phyloP scores from a whole-genome alignment of 2,888 invertebrate genomes.

The Ophion costatus region DNA sequence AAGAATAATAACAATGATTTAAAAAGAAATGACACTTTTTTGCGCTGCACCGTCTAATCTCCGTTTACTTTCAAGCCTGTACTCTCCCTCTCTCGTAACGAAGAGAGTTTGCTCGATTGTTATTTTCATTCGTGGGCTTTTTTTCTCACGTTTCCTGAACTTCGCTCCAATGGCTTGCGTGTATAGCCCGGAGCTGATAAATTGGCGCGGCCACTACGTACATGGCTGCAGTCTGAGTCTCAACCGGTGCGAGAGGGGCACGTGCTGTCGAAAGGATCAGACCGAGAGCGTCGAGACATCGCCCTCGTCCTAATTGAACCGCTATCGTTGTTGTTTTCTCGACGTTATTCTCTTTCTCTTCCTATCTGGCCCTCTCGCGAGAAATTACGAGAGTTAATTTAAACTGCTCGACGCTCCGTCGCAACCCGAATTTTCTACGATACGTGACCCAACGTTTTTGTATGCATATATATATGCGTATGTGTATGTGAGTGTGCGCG shows the following conservation, averaged over 20 bases:
- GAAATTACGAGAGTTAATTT: constrained; percentile 69
- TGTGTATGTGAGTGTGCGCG: too few relatives aligned
- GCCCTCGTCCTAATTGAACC: constrained; percentile 57
- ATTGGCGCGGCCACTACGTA: constrained; percentile 21
- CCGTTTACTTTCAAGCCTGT: neutral
- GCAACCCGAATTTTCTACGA: constrained; percentile 63
- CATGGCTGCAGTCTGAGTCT: neutral
- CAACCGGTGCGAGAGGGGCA: constrained; percentile 22
- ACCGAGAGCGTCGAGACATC: constrained; percentile 38
- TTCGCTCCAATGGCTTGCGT: constrained; percentile 19
- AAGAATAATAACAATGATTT: constrained; percentile 31
- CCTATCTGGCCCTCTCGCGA: constrained; percentile 34
- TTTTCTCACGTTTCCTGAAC: constrained; percentile 36
- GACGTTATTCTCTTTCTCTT: constrained; percentile 24
- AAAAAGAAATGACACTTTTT: constrained; percentile 37
- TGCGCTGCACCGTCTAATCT: constrained; percentile 37
- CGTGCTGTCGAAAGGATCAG: constrained; percentile 10
- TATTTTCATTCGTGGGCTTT: constrained; percentile 10
- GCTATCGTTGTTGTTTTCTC: constrained; percentile 55
- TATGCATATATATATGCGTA: neutral
- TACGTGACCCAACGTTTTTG: constrained; percentile 53
- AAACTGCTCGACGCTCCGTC: constrained; percentile 57
- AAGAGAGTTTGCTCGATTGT: neutral
- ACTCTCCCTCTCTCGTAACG: neutral
- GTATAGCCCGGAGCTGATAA: constrained; percentile 31